Evolutionary conservation across 2,888 invertebrate species (phyloP), one percentile per base, ranked within the genome.

Genomic region (Odiellus spinosus): DNA sequence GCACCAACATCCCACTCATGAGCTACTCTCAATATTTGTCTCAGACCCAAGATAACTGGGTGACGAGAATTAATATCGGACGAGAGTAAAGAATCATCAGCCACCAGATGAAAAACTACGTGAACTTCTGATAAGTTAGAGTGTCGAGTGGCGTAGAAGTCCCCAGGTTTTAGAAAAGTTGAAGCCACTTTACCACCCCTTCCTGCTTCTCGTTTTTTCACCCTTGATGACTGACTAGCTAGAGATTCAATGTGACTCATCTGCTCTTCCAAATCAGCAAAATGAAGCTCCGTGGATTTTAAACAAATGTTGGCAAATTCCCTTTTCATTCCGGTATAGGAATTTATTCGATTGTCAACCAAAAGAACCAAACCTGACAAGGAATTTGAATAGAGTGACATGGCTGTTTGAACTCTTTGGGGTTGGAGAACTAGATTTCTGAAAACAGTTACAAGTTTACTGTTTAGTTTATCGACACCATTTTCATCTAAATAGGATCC

Each of bases 61-160:
- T 98, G 95, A 2, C 98, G 77, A 0, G 91, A 96, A 59, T 88
- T 87, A 45, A 98, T 88, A 63, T 96, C 95, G 48, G 78, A 80
- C 46, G 62, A 55, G 32, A 60, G 59, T 2, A 67, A 56, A 14
- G 62, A 60, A 60, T 91, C 90, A 64, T 93, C 93, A 0, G 82
- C 80, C 6, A 95, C 82, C 62, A 98, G 76, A 63, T 99, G 96
- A 70, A 93, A 98, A 42, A 95, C 81, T 2, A 91, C 80, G 69
- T 98, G 95, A 40, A 84, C 83, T 64, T 91, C 86, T 2, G 86
- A 81, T 54, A 96, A 74, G 73, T 93, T 93, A 58, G 90, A 88
- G 75, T 95, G 95, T 40, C 64, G 54, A 55, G 67, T 68, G n/a
- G 63, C 73, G 62, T 80, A 82, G 60, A 86, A 80, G 69, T 90